Conservation (phyloP, 1,140 invertebrate genomes). For the Cepaea nemoralis region DNA sequence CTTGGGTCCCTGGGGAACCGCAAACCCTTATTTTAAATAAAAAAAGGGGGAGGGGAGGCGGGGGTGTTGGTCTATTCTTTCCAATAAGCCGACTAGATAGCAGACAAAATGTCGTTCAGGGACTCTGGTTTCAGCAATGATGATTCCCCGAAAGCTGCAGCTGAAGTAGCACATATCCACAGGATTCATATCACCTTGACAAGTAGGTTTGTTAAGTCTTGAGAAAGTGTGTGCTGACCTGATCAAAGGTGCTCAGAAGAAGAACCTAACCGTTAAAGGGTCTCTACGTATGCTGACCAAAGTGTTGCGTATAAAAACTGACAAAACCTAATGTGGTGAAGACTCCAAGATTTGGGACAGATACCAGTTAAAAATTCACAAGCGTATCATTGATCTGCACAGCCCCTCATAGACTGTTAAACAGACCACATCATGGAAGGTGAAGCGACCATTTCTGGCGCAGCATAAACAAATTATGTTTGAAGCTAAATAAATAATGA, state of each 20-base stretch:
- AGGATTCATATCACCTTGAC: slow-evolving; percentile 97
- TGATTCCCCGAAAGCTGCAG: slow-evolving; percentile 76
- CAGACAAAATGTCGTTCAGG: background rate
- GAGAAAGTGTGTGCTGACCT: slow-evolving; percentile 98
- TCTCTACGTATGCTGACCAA: slow-evolving; percentile 96
- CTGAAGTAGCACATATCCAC: slow-evolving; percentile 88
- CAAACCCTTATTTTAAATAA: no score
- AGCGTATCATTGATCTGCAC: slow-evolving; percentile 97
- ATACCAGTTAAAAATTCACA: slow-evolving; percentile 98
- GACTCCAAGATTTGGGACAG: slow-evolving; percentile 99
- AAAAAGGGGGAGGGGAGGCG: no score
- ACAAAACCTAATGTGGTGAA: slow-evolving; percentile 99
- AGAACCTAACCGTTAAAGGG: slow-evolving; percentile 96
- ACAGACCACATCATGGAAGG: slow-evolving; percentile 99
- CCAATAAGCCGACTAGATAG: background rate
- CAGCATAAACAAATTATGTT: slow-evolving; percentile 18
- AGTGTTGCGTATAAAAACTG: slow-evolving; percentile 96
- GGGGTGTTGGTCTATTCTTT: no score
- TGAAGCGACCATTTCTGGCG: slow-evolving; percentile 97
- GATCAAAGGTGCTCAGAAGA: slow-evolving; percentile 95
- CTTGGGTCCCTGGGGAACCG: no score
- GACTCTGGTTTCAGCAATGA: background rate
- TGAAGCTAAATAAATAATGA: no score
- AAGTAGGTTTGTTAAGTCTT: slow-evolving; percentile 94
- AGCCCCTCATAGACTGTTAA: slow-evolving; percentile 98